These are phyloP conservation scores for Spialia ferax DNA, from an alignment of 2,888 invertebrate species.

Conservation along the genomic window DNA sequence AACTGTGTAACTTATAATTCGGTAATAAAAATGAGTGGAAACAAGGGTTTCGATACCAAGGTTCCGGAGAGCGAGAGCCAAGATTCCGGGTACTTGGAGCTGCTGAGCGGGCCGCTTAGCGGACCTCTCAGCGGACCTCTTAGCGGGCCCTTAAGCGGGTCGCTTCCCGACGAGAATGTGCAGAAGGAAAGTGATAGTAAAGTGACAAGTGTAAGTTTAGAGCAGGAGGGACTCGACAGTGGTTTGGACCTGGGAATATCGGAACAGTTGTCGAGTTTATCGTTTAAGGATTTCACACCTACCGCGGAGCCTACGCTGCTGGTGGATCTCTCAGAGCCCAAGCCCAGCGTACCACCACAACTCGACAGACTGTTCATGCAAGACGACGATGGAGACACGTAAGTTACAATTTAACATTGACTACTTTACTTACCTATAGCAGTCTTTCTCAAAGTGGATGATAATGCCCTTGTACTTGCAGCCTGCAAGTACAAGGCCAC, in stretches of 20 bases:
- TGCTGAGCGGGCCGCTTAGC: conserved; percentile 55
- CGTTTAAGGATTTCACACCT: conserved; percentile 47
- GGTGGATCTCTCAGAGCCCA: conserved; percentile 47
- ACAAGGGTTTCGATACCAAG: conserved; percentile 69
- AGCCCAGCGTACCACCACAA: conserved; percentile 64
- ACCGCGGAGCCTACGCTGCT: conserved; percentile 51
- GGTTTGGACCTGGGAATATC: conserved; percentile 86
- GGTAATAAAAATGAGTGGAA: conserved; percentile 74
- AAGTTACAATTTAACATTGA: too few relatives aligned
- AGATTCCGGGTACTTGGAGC: conserved; percentile 72
- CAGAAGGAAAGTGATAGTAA: conserved; percentile 51
- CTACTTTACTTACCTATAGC: too few relatives aligned
- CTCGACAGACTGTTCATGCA: conserved; percentile 91
- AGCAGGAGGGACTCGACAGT: conserved; percentile 84
- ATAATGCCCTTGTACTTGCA: too few relatives aligned
- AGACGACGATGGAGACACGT: conserved; percentile 96
- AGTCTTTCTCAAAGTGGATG: too few relatives aligned
- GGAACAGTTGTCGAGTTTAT: conserved; percentile 86
- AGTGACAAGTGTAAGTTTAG: conserved; percentile 57
- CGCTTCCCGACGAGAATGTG: conserved; percentile 44
- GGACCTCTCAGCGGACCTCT: conserved; percentile 51
- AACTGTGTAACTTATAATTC: conserved; percentile 50
- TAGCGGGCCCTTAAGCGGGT: conserved; percentile 51
- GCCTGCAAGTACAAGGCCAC: too few relatives aligned
- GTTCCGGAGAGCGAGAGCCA: conserved; percentile 63